Evolutionary conservation across 2,113 vertebrate genomes (phyloP), one percentile per base, ranked within the genome.

Genomic region (Psilopsiagon aurifrons): DNA sequence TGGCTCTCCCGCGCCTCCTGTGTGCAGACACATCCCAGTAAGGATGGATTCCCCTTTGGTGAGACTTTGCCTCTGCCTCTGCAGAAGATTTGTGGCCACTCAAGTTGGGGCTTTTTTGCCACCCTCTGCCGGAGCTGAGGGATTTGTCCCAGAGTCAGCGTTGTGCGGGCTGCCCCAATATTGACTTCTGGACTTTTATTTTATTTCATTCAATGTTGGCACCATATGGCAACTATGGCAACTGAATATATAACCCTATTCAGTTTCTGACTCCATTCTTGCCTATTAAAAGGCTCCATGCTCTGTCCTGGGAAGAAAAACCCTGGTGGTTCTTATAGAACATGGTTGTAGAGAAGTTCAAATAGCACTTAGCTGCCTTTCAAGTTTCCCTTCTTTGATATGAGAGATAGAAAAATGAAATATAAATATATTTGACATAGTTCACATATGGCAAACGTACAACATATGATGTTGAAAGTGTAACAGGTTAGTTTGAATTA

Each of bases 181-280:
- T 87, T 93, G 95, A 97, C 91, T 93, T 59, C 79, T 17, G 31
- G 79, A 96, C 73, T 96, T 95, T 81, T 94, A 94, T 95, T 95
- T 97, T 95, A 96, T 96, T 96, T 96, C 91, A 93, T 94, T 95
- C 92, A 77, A 3, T 70, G 84, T 97, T 97, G 95, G 97, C 95
- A 94, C 96, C 95, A 97, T 94, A 96, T 94, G 97, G 97, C 97
- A 97, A 43, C 96, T 96, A 97, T 96, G 97, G 96, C 94, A 97
- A 97, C 93, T 92, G 97, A 97, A 97, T 97, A 97, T 75, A 96
- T 97, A 96, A 94, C 92, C 71, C 88, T 86, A 92, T 96, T 97
- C 86, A 97, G 52, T 90, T 95, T 94, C 82, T 87, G 90, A 41
- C 66, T 94, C 29, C 43, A 69, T 80, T 52, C 86, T 96, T 80